Evolutionary conservation across 2,888 invertebrate genomes (phyloP).

Genomic region (Muschampia staudingeri): DNA sequence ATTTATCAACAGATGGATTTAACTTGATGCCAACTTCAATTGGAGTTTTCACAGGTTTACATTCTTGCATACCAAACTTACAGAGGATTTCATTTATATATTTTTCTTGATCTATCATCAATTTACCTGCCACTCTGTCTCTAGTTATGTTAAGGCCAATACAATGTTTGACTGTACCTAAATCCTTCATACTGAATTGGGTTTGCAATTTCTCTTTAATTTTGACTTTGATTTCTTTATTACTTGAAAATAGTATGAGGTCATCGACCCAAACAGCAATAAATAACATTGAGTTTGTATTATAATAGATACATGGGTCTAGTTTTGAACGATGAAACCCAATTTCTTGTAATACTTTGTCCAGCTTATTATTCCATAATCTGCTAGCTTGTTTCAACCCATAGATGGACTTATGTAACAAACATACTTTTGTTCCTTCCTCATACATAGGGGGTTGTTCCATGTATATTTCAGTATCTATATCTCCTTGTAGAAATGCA

Average conservation of each 20-base stretch:
- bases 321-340: slow-evolving; percentile 52
- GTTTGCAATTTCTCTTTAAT: slow-evolving; percentile 39
- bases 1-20: not conserved
- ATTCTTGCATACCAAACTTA: slow-evolving; percentile 1
- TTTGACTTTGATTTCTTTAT: slow-evolving; percentile 37
- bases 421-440: slow-evolving; percentile 56
- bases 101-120: slow-evolving; percentile 3
- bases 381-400: slow-evolving; percentile 59
- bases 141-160: slow-evolving; percentile 49
- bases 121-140: slow-evolving; percentile 6
- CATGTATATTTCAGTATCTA: slow-evolving; percentile 38
- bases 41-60: slow-evolving; percentile 8
- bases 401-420: slow-evolving; percentile 57
- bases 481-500: slow-evolving; percentile 63
- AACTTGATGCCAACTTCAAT: not conserved
- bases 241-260: not conserved
- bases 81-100: not conserved
- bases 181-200: slow-evolving; percentile 54
- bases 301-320: slow-evolving; percentile 61
- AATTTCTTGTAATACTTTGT: slow-evolving; percentile 45
- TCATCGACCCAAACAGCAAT: slow-evolving; percentile 9
- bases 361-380: slow-evolving; percentile 59
- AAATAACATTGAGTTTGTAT: slow-evolving; percentile 28
- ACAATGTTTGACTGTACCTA: slow-evolving; percentile 49
- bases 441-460: slow-evolving; percentile 29